A percentile compares a stretch with the other conserved stretches of the same genome.
Evolutionary conservation across 2,888 invertebrate species (phyloP).

Genomic region (Polydesmus complanatus): DNA sequence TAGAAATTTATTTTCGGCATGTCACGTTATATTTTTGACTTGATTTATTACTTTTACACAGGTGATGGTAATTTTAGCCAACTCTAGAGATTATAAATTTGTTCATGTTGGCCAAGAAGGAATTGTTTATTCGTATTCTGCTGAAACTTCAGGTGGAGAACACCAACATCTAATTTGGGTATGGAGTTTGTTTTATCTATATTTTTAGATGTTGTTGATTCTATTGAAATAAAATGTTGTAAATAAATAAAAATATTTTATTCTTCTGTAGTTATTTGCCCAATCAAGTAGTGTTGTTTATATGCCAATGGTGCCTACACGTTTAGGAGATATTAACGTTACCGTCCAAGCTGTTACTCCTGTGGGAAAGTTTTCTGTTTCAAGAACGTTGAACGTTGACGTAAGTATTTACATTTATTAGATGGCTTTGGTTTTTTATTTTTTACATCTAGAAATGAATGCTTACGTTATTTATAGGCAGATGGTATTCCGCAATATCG

Average conservation of each 20-base stretch:
- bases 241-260: conserved; percentile 21
- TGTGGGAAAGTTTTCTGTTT: conserved; percentile 31
- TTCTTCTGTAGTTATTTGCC: conserved; percentile 29
- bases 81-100: conserved; percentile 58
- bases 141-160: conserved; percentile 78
- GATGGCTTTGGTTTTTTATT: neutral
- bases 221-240: too few relatives aligned
- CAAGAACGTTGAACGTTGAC: conserved; percentile 42
- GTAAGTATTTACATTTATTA: conserved; percentile 31
- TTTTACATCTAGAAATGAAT: too few relatives aligned
- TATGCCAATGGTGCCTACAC: conserved; percentile 73
- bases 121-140: conserved; percentile 62
- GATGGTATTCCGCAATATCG: conserved; percentile 84
- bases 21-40: neutral
- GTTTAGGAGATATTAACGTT: conserved; percentile 55
- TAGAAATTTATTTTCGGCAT: neutral
- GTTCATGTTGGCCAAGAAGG: conserved; percentile 34
- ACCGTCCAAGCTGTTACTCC: conserved; percentile 50
- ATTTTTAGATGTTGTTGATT: too few relatives aligned
- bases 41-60: conserved; percentile 34
- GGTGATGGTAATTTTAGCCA: conserved; percentile 70
- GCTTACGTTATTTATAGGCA: conserved; percentile 37
- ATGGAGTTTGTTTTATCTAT: conserved; percentile 8
- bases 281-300: conserved; percentile 51
- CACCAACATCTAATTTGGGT: conserved; percentile 90